These are phyloP conservation scores for Colaptes auratus DNA, from an alignment of 2,113 vertebrate species.

Conservation along the genomic window DNA sequence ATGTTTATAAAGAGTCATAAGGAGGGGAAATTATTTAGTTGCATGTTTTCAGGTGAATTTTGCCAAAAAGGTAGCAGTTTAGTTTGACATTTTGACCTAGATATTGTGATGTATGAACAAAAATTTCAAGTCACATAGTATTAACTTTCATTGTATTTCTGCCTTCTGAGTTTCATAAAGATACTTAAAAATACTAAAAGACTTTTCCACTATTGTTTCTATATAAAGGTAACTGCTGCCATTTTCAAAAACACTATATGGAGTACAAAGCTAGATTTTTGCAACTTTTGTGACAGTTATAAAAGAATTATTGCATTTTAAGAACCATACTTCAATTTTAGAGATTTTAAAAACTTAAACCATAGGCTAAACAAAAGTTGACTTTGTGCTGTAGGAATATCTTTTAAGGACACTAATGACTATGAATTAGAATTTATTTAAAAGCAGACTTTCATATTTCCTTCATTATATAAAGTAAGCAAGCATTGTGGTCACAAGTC, in stretches of 20 bases:
- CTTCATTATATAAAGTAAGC: not conserved
- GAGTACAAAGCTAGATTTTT: conserved; percentile 9
- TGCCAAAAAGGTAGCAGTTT: conserved; percentile 8
- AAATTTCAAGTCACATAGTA: not conserved
- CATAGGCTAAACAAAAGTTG: not conserved
- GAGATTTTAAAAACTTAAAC: conserved; percentile 4
- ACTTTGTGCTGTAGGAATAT: not conserved
- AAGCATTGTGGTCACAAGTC: not conserved
- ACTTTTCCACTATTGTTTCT: not conserved
- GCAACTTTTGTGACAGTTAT: not conserved
- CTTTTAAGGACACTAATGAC: not conserved
- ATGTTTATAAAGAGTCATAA: not conserved
- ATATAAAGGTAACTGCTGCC: not conserved
- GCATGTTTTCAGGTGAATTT: not conserved
- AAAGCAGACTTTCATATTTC: conserved; percentile 2
- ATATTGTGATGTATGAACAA: not conserved
- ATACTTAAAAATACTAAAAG: not conserved
- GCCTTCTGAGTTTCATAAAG: not conserved
- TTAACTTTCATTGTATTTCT: conserved; percentile 18
- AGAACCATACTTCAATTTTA: not conserved
- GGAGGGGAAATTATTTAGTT: not conserved
- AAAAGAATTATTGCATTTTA: not conserved
- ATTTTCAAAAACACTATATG: not conserved
- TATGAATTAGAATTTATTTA: not conserved
- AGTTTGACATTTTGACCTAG: not conserved